A percentile compares a stretch with the other conserved stretches of the same genome.
Conservation (phyloP, 1,140 invertebrate genomes). For the Drosophila saltans region DNA sequence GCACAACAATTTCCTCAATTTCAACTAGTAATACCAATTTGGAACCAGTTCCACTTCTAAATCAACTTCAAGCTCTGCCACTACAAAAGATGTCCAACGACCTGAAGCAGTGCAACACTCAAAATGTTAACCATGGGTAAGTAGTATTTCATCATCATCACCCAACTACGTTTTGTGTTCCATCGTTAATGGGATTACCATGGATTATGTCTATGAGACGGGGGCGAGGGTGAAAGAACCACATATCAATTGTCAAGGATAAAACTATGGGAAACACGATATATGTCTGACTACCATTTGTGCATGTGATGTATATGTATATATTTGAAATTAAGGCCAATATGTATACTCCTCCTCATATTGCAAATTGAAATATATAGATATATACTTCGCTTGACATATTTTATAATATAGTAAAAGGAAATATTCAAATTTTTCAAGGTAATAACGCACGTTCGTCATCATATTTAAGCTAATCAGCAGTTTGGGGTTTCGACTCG, state of each 20-base stretch:
- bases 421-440: constrained; percentile 5
- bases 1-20: constrained; percentile 14
- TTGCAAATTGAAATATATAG: not conserved
- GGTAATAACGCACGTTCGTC: not conserved
- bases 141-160: constrained; percentile 31
- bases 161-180: not conserved
- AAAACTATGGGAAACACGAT: constrained; percentile 1
- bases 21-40: constrained; percentile 18
- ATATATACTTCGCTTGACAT: no score
- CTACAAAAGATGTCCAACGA: constrained; percentile 60
- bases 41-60: constrained; percentile 55
- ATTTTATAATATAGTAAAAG: not conserved
- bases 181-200: constrained; percentile 65
- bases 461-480: not conserved
- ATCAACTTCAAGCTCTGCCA: constrained; percentile 50
- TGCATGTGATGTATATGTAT: not conserved
- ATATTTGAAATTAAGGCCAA: not conserved
- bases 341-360: not conserved
- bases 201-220: constrained; percentile 36
- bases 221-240: not conserved
- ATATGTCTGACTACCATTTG: not conserved
- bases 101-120: constrained; percentile 52
- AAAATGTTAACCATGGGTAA: constrained; percentile 52
- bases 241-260: constrained; percentile 25
- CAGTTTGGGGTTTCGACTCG: not conserved